These are phyloP conservation scores for Pseudococcus jackbeardsleyi DNA, from an alignment of 2,888 invertebrate species.

Conservation along the genomic window DNA sequence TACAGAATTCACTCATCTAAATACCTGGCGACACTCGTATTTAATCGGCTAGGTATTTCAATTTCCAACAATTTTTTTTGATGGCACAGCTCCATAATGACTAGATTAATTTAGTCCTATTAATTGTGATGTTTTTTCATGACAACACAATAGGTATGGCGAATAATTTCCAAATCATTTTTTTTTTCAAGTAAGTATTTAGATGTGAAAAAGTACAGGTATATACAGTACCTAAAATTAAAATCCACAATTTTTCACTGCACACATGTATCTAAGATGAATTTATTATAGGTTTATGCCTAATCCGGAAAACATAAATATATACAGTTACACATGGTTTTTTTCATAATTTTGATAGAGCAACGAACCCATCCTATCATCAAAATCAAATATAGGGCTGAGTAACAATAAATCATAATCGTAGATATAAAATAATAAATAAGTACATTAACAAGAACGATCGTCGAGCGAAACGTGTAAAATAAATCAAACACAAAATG, in stretches of 20 bases:
- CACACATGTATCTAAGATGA: too few species aligned
- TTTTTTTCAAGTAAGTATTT: not conserved
- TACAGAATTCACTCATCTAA: not conserved
- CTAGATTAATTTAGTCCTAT: slow-evolving; percentile 63
- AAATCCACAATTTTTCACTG: too few species aligned
- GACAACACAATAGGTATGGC: slow-evolving; percentile 14
- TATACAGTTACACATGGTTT: not conserved
- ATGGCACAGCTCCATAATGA: slow-evolving; percentile 65
- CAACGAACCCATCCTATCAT: not conserved
- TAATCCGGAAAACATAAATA: too few species aligned
- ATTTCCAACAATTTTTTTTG: slow-evolving; percentile 34
- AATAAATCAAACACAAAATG: not conserved
- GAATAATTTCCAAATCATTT: not conserved
- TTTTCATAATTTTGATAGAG: not conserved
- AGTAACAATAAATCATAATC: too few species aligned
- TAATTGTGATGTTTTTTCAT: not conserved
- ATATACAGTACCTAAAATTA: too few species aligned
- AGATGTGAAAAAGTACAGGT: too few species aligned
- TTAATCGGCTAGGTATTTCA: not conserved
- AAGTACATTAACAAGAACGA: not conserved
- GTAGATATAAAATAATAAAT: not conserved
- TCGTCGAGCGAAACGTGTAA: not conserved
- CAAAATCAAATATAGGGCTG: not conserved
- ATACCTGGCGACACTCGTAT: not conserved
- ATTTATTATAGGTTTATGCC: too few species aligned